Base-by-base conservation (phyloP, 2,888 invertebrate genomes). In the Dryobotodes eremita region DNA sequence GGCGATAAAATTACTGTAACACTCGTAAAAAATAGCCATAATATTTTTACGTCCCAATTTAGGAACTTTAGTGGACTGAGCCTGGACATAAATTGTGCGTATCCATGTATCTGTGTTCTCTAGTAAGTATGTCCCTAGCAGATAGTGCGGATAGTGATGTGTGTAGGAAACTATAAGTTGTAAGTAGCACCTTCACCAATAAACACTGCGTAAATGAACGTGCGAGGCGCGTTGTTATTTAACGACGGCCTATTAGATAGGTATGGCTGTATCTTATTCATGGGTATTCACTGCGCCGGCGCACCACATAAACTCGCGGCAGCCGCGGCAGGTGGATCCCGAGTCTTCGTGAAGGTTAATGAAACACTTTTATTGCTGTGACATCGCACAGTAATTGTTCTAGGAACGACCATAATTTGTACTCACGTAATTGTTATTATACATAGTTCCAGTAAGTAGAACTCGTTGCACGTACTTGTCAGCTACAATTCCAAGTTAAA, bases 1-100 rank as follows among this genome's bases (percentile, higher is more conserved):
- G 85, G 80, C 85, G 80, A 84, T 87, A 86, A 89, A 91, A 90
- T 91, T 87, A 89, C 84, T 89, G 91, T 86, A 85, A 86, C 81
- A 80, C 81, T 84, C 88, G 83, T 90, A 91, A 91, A 91, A 90
- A 87, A 81, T 82, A 82, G 82, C 79, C 48, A 84, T 89, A 86
- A 89, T 88, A 90, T 87, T 86, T 89, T 89, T 89, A 89, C 79
- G 84, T 86, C 80, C 89, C 80, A 85, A 80, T 89, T 88, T 84
- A 87, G 81, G 83, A 75, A 80, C 57, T 86, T 84, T 81, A 88
- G 73, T 80, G 77, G 85, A 79, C 72, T 77, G 61, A 76, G 73
- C 70, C 71, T 82, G 71, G 65, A 82, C 74, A 88, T 84, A 88
- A 83, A 88, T 81, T 83, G 78, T 86, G 48, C 36, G 73, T 86